Evolutionary conservation across 2,888 invertebrate species (phyloP).

Genomic region (Clusia tigrina): DNA sequence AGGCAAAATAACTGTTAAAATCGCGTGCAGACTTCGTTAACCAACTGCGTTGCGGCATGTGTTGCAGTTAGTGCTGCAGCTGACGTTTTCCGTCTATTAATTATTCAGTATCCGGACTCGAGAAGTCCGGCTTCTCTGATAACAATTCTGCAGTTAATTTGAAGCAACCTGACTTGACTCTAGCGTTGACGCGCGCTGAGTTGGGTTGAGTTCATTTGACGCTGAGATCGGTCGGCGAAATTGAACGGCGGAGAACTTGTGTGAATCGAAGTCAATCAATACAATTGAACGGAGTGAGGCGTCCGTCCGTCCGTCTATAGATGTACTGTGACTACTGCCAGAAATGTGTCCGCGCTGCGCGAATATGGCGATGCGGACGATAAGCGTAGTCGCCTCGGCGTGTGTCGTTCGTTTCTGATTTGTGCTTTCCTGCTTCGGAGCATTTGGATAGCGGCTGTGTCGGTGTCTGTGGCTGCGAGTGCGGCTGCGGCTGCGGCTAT

Average conservation of each 20-base stretch:
- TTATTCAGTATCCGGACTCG: too few species aligned
- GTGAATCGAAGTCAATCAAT: too few species aligned
- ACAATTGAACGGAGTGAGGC: conserved; percentile 15
- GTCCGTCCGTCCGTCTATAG: conserved; percentile 26
- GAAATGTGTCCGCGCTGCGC: background rate
- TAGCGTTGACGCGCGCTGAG: too few species aligned
- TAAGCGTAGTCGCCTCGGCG: background rate
- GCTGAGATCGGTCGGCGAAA: too few species aligned
- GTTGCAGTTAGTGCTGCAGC: background rate
- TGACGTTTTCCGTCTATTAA: too few species aligned
- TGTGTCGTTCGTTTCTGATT: conserved; percentile 6
- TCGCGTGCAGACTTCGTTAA: background rate
- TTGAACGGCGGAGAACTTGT: too few species aligned
- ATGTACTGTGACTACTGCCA: conserved; percentile 16
- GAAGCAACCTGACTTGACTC: too few species aligned
- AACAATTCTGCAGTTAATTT: too few species aligned
- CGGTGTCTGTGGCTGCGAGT: background rate
- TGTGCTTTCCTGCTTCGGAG: background rate
- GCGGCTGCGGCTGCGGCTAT: background rate
- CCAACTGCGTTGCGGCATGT: background rate
- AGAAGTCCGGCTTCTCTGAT: too few species aligned
- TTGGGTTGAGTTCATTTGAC: too few species aligned
- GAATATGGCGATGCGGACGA: background rate
- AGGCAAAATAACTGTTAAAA: background rate
- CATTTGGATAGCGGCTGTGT: background rate